A percentile compares a stretch with the other conserved stretches of the same genome.
phyloP scores from a whole-genome alignment of 2,113 vertebrate species.

The Labeo rohita region DNA sequence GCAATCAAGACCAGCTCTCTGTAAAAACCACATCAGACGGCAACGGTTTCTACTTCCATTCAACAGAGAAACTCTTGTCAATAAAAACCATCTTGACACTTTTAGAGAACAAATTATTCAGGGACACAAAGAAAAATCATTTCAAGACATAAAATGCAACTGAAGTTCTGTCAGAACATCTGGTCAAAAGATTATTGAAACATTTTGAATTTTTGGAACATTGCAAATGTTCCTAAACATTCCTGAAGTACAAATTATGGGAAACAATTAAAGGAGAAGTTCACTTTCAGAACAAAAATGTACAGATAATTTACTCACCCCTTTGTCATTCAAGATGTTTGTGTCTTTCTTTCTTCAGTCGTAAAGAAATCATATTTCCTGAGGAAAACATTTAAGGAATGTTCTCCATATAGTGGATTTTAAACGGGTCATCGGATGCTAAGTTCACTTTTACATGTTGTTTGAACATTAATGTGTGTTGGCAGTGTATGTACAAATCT shows the following conservation, averaged over 20 bases:
- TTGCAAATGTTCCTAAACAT: slow-evolving; percentile 6
- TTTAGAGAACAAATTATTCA: slow-evolving; percentile 11
- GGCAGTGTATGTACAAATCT: too few relatives aligned
- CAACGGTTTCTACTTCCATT: not conserved
- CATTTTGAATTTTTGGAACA: not conserved
- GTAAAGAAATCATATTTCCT: too few relatives aligned
- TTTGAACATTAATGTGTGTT: too few relatives aligned
- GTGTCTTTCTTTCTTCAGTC: too few relatives aligned
- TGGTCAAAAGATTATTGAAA: not conserved
- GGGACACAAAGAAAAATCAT: not conserved
- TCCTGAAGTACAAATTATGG: not conserved
- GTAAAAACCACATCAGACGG: not conserved
- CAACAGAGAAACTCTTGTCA: slow-evolving; percentile 25
- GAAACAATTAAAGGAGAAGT: not conserved
- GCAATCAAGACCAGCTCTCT: slow-evolving; percentile 1
- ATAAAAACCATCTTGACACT: slow-evolving; percentile 10
- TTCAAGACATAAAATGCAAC: not conserved
- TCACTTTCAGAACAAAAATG: too few relatives aligned
- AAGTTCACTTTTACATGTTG: too few relatives aligned
- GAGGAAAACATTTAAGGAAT: too few relatives aligned
- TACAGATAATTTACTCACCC: too few relatives aligned
- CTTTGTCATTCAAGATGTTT: too few relatives aligned
- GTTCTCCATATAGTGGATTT: too few relatives aligned
- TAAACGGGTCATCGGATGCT: too few relatives aligned
- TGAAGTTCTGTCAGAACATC: not conserved